Base-by-base conservation (phyloP, 2,113 vertebrate species). In the Misgurnus anguillicaudatus region DNA sequence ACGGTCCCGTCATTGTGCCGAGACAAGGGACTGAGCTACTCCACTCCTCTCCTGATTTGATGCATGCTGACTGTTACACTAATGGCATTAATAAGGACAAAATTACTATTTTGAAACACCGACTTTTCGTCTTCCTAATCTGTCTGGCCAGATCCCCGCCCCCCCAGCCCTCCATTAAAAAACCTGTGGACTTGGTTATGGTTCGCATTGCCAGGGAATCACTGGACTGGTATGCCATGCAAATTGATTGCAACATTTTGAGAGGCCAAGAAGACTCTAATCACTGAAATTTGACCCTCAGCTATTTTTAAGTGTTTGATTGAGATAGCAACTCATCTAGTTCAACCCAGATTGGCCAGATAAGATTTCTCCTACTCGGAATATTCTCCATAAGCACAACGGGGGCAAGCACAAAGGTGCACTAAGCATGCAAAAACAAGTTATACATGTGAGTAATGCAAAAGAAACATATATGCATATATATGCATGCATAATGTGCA, bases 71-170 rank as follows among this genome's bases (percentile, higher is more conserved):
- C 93, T 92, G 89, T 92, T 93, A 92, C 90, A 93, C 92, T 94
- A 93, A 94, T 93, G 91, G 89, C 90, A 91, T 91, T 93, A 94
- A 94, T 93, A 93, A 93, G 91, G 90, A 90, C 92, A 92, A 92
- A 93, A 92, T 89, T 91, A 87, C 88, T 91, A 91, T 91, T 92
- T 92, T 90, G 79, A 91, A 92, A 89, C 88, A 84, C 82, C 75
- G 86, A 85, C 85, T 90, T 89, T 90, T 86, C 83, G 19, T 82
- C 84, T 85, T 86, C 85, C 88, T 86, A 78, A 84, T 89, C 87
- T 82, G 74, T 57, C 74, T 36, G 89, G 81, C 85, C 64, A 82
- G 79, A 78, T 83, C 55, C 72, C 65, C 51, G 70, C 66, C 42
- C 24, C 24, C 24, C 70, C 75, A 60, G 41, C 41, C 11, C 47